Conservation (phyloP, 2,797 vertebrate species). For the Urophycis tenuis region DNA sequence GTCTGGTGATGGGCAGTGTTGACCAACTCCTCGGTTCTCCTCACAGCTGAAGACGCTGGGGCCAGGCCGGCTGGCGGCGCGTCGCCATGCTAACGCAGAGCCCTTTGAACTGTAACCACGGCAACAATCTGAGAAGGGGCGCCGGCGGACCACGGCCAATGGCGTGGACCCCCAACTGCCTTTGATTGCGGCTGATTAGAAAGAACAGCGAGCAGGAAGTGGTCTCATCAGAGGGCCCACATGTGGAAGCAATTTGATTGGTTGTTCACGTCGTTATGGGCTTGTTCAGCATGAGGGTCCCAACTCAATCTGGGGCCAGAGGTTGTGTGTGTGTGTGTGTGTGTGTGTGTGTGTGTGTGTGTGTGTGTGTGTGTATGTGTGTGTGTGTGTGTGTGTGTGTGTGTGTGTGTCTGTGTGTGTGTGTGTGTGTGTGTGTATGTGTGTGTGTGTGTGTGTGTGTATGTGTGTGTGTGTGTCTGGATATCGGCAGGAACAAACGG, state of each 20-base stretch:
- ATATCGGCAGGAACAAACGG: neutral
- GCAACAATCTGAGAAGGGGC: neutral
- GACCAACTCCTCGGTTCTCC: no score
- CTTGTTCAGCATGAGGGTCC: constrained; percentile 16
- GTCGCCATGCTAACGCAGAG: neutral
- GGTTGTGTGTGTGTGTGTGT: no score
- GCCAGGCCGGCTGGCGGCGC: no score
- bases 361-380: neutral
- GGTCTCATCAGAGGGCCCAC: constrained; percentile 41
- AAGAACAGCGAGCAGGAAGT: constrained; percentile 59
- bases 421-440: no score
- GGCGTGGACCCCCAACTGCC: constrained; percentile 28
- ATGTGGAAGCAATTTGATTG: constrained; percentile 55
- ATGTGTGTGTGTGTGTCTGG: neutral
- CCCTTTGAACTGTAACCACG: neutral
- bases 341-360: no score
- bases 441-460: neutral
- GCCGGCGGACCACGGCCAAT: neutral
- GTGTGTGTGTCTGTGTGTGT: no score
- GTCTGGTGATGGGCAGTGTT: neutral
- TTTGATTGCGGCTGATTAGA: constrained; percentile 62
- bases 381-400: neutral
- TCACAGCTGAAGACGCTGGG: no score
- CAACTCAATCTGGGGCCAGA: constrained; percentile 16
- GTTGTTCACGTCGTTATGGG: constrained; percentile 11